These are phyloP conservation scores for Scrobipalpa costella DNA, from an alignment of 2,888 invertebrate species.

Conservation along the genomic window DNA sequence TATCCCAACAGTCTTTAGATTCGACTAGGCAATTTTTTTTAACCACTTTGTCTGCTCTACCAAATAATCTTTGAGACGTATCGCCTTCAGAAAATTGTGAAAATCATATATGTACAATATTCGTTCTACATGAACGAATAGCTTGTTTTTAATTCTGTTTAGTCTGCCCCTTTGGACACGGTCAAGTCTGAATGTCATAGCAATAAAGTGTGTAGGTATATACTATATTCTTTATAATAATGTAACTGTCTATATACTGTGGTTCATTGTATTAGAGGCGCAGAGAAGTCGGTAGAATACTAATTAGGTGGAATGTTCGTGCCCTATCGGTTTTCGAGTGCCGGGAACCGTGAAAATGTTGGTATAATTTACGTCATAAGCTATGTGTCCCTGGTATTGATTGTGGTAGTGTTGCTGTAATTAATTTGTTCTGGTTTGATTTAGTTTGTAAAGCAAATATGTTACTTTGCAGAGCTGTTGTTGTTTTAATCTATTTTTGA, in stretches of 20 bases:
- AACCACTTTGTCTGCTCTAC: constrained; percentile 5
- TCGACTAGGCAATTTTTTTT: too few species aligned
- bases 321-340: constrained; percentile 58
- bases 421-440: neutral
- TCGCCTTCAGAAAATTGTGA: constrained; percentile 52
- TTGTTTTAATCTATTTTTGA: too few species aligned
- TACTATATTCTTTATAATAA: constrained; percentile 10
- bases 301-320: constrained; percentile 56
- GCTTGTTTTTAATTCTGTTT: constrained; percentile 51
- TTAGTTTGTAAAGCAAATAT: too few species aligned
- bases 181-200: constrained; percentile 71
- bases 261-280: constrained; percentile 42
- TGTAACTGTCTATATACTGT: constrained; percentile 19
- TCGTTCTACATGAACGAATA: constrained; percentile 44
- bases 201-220: constrained; percentile 26
- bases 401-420: neutral
- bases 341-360: neutral
- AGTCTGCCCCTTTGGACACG: constrained; percentile 61
- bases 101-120: constrained; percentile 46
- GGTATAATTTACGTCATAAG: neutral
- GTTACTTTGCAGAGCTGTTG: too few species aligned
- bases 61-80: constrained; percentile 42
- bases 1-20: too few species aligned
- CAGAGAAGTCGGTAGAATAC: constrained; percentile 53
- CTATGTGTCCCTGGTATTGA: neutral